Evolutionary conservation across 2,113 vertebrate species (phyloP).

Genomic region (Notothenia rossii): DNA sequence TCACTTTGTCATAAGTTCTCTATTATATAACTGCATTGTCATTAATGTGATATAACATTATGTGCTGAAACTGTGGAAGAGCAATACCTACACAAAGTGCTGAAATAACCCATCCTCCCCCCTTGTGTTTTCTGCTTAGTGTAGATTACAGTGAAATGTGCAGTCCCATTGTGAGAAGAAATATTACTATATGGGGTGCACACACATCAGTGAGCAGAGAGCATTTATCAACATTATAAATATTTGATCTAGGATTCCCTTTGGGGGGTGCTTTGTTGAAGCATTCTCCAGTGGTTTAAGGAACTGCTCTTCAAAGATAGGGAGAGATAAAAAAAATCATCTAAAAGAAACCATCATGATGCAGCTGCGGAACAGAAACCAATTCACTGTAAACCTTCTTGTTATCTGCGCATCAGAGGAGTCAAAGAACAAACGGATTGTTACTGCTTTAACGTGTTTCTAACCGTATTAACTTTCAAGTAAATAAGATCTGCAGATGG

Average conservation of each 20-base stretch:
- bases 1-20: slow-evolving; percentile 6
- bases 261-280: slow-evolving; percentile 59
- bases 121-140: slow-evolving; percentile 12
- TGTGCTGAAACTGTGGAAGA: neutral
- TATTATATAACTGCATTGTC: slow-evolving; percentile 26
- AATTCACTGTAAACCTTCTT: slow-evolving; percentile 29
- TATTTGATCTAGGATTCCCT: slow-evolving; percentile 68
- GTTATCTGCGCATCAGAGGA: slow-evolving; percentile 7
- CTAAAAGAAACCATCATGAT: slow-evolving; percentile 3
- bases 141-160: slow-evolving; percentile 14
- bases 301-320: slow-evolving; percentile 55
- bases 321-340: slow-evolving; percentile 42
- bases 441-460: neutral
- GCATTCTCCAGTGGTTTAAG: slow-evolving; percentile 40
- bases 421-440: slow-evolving; percentile 1
- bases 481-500: neutral
- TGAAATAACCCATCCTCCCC: neutral
- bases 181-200: neutral
- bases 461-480: neutral
- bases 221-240: slow-evolving; percentile 66
- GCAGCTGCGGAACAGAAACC: slow-evolving; percentile 15
- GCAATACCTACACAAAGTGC: neutral
- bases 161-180: slow-evolving; percentile 24
- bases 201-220: slow-evolving; percentile 32
- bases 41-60: slow-evolving; percentile 6